A percentile compares a stretch with the other conserved stretches of the same genome.
Conservation (phyloP, 2,888 invertebrate genomes). For the Campaea margaritaria region DNA sequence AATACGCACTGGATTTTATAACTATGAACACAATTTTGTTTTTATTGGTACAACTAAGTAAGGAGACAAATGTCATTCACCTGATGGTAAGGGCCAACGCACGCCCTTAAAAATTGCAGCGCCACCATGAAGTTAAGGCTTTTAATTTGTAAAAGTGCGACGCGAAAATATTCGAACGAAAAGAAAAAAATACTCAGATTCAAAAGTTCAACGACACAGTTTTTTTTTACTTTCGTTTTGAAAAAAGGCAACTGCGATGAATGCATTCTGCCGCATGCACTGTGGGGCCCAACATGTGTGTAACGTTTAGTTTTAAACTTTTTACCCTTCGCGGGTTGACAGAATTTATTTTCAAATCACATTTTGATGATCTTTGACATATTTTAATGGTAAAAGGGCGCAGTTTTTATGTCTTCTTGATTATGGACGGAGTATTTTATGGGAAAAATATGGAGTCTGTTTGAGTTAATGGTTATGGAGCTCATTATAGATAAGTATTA, state of each 20-base stretch:
- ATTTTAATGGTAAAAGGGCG: conserved; percentile 6
- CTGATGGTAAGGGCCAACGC: too few species aligned
- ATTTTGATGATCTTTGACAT: conserved; percentile 24
- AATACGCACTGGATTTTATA: too few species aligned
- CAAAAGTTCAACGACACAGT: conserved; percentile 33
- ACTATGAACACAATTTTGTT: too few species aligned
- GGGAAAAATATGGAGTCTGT: conserved; percentile 18
- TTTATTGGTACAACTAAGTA: too few species aligned
- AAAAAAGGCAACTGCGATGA: conserved; percentile 58
- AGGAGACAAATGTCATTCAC: too few species aligned
- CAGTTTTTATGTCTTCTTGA: conserved; percentile 17
- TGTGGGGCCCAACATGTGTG: conserved; percentile 42
- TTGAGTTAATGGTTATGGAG: conserved; percentile 6
- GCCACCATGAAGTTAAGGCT: too few species aligned
- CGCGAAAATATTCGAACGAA: too few species aligned
- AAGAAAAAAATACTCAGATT: too few species aligned
- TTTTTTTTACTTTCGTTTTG: conserved; percentile 45
- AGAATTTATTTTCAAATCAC: conserved; percentile 12
- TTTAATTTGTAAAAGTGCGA: too few species aligned
- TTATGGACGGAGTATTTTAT: conserved; percentile 17
- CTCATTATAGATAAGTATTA: conserved; percentile 6
- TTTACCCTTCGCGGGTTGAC: conserved; percentile 12
- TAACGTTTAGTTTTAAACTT: conserved; percentile 29
- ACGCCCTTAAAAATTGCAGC: too few species aligned
- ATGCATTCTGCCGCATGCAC: conserved; percentile 64